phyloP scores from a whole-genome alignment of 2,113 vertebrate genomes.

The Pseudonaja textilis region DNA sequence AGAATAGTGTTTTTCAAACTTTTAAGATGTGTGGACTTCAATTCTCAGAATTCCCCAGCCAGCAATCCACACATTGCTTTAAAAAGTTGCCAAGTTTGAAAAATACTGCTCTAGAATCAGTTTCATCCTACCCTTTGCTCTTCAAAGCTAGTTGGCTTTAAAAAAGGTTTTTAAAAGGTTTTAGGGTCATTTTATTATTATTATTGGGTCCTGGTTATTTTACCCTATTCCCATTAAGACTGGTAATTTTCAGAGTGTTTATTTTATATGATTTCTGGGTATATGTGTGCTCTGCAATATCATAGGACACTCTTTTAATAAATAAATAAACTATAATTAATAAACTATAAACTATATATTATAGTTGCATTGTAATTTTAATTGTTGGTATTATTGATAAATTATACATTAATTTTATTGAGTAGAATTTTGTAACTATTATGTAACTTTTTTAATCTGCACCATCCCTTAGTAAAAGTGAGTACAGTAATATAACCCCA shows the following conservation, averaged over 20 bases:
- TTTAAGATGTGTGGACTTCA: not conserved
- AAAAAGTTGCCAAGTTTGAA: not conserved
- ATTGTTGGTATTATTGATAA: not conserved
- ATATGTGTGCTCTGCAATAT: not conserved
- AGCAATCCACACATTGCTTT: not conserved
- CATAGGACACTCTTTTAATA: not conserved
- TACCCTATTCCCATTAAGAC: not conserved
- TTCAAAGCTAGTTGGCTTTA: not conserved
- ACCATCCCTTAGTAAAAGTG: not conserved
- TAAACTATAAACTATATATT: too few species aligned
- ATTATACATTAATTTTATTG: not conserved
- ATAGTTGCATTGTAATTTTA: not conserved
- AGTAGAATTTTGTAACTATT: not conserved
- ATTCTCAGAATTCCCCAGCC: not conserved
- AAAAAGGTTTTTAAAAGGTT: not conserved
- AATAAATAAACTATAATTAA: too few species aligned
- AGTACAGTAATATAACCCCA: not conserved
- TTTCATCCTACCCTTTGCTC: not conserved
- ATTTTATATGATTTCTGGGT: not conserved
- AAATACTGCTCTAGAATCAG: not conserved
- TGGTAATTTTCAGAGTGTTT: not conserved
- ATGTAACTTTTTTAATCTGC: not conserved
- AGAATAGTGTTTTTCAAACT: not conserved
- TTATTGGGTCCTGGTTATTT: not conserved
- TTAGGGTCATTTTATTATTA: not conserved